phyloP scores from a whole-genome alignment of 2,797 vertebrate species.

The Leptatherina wallacei region DNA sequence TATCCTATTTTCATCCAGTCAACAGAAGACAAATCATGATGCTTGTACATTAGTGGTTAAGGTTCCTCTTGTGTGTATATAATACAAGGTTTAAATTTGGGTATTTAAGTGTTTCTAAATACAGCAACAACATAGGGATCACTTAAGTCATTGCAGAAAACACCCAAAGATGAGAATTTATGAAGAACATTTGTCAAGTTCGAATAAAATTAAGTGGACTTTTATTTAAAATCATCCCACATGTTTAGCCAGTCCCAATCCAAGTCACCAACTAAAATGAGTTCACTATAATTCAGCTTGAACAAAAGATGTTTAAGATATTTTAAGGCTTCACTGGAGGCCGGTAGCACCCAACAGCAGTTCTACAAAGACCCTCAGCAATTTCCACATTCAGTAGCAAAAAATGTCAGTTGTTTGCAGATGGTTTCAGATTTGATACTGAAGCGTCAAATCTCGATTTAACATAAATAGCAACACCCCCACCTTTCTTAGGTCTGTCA shows the following conservation, averaged over 20 bases:
- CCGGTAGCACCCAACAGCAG: slow-evolving; percentile 6
- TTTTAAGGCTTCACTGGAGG: background rate
- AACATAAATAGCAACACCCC: background rate
- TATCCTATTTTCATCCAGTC: background rate
- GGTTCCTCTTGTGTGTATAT: background rate
- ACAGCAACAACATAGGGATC: background rate
- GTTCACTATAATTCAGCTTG: background rate
- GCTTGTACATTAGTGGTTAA: background rate
- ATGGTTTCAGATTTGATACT: background rate
- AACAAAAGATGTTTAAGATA: background rate
- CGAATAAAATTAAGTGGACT: background rate
- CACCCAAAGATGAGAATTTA: background rate
- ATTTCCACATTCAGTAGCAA: background rate
- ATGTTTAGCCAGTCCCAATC: background rate
- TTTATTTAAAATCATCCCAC: background rate
- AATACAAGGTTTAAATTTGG: background rate
- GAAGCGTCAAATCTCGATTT: background rate
- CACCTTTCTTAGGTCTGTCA: background rate
- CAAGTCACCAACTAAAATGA: background rate
- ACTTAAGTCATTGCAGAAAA: background rate
- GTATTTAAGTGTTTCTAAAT: background rate
- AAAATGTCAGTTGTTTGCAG: background rate
- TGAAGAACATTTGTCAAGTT: background rate
- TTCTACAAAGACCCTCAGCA: background rate
- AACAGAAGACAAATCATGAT: background rate